A percentile compares a stretch with the other conserved stretches of the same genome.
phyloP scores from a whole-genome alignment of 2,888 invertebrate species.

The Noctua pronuba region DNA sequence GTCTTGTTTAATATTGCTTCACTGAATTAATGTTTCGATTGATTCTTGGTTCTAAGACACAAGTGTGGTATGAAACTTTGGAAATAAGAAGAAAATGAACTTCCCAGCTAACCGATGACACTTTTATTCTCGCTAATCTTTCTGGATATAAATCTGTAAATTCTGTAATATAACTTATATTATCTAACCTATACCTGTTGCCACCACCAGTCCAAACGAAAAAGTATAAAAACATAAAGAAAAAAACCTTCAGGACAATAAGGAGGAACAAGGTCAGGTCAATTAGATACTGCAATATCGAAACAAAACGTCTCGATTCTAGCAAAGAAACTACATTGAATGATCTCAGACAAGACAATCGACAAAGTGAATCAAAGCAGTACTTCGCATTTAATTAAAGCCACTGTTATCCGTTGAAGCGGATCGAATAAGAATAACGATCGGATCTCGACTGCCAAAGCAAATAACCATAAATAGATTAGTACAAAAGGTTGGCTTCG shows the following conservation, averaged over 20 bases:
- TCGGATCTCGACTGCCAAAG: slow-evolving; percentile 46
- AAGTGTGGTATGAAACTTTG: too few relatives aligned
- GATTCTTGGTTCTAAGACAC: neutral
- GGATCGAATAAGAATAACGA: slow-evolving; percentile 30
- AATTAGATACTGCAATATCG: neutral
- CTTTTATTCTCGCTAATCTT: neutral
- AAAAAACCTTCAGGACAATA: neutral
- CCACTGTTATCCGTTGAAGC: slow-evolving; percentile 23
- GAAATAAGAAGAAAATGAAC: too few relatives aligned
- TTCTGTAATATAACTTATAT: neutral
- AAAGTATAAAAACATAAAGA: neutral
- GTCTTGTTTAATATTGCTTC: neutral
- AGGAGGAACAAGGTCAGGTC: neutral
- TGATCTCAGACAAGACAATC: slow-evolving; percentile 23
- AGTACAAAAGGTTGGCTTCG: slow-evolving; percentile 2
- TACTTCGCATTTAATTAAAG: slow-evolving; percentile 42
- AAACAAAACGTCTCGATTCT: slow-evolving; percentile 1
- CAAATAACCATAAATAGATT: slow-evolving; percentile 9
- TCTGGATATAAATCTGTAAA: neutral
- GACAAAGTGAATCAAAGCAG: slow-evolving; percentile 12
- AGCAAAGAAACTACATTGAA: slow-evolving; percentile 8
- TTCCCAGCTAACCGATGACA: neutral
- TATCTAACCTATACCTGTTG: neutral
- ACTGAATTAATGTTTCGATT: neutral
- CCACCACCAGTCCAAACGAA: neutral